phyloP scores from a whole-genome alignment of 2,888 invertebrate species.

The Nysson spinosus region DNA sequence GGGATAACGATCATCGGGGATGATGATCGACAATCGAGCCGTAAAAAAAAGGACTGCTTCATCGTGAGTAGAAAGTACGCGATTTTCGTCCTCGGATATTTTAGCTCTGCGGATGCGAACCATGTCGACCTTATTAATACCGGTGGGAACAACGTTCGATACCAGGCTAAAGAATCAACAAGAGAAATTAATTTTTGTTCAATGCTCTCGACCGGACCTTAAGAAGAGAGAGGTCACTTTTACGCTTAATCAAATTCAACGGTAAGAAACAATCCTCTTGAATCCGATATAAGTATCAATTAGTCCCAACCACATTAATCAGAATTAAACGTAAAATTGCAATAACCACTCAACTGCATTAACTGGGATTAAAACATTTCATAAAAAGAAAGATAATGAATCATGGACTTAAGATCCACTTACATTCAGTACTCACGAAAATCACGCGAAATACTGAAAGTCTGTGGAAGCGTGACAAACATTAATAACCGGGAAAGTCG shows the following conservation, averaged over 20 bases:
- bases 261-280: no score
- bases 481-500: slow-evolving; percentile 5
- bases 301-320: no score
- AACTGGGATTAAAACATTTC: no score
- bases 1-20: slow-evolving; percentile 10
- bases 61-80: slow-evolving; percentile 25
- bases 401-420: no score
- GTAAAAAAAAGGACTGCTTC: slow-evolving; percentile 3
- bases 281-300: no score
- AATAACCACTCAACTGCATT: no score
- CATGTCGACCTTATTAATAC: slow-evolving; percentile 6
- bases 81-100: slow-evolving; percentile 13
- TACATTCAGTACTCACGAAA: no score
- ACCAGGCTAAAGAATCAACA: slow-evolving; percentile 6
- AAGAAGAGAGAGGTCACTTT: background rate
- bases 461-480: slow-evolving; percentile 2
- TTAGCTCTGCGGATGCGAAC: slow-evolving; percentile 2
- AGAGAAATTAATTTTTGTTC: slow-evolving; percentile 29
- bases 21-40: background rate
- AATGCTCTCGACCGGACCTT: background rate
- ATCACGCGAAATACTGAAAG: background rate
- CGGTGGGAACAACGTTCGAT: slow-evolving; percentile 1
- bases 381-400: no score
- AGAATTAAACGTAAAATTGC: no score
- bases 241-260: background rate